A percentile compares a stretch with the other conserved stretches of the same genome.
phyloP scores from a whole-genome alignment of 2,888 invertebrate genomes.

The Chaitophorus viminalis region DNA sequence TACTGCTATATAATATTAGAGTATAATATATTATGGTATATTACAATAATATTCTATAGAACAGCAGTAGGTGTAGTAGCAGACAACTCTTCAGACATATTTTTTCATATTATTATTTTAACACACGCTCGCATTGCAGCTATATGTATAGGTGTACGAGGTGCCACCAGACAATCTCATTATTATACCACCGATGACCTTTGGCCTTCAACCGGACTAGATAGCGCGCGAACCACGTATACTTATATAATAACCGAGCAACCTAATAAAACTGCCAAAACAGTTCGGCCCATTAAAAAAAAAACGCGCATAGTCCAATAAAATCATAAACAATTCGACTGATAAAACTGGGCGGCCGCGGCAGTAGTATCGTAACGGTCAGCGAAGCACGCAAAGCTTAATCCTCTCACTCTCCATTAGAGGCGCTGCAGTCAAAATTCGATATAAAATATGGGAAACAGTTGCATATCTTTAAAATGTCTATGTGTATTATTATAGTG shows the following conservation, averaged over 20 bases:
- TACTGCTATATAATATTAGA: not conserved
- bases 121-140: not conserved
- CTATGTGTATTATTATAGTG: not conserved
- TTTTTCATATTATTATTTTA: no score
- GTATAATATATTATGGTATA: no score
- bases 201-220: constrained; percentile 4
- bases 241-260: not conserved
- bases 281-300: not conserved
- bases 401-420: not conserved
- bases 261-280: constrained; percentile 12
- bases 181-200: not conserved
- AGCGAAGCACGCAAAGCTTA: not conserved
- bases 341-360: not conserved
- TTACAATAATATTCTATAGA: no score
- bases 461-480: not conserved
- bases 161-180: not conserved
- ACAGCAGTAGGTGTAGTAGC: no score
- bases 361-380: no score
- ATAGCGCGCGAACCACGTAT: not conserved
- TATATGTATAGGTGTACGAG: not conserved
- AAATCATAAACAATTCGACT: constrained; percentile 24
- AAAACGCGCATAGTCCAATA: constrained; percentile 16
- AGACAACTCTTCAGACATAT: no score
- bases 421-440: not conserved
- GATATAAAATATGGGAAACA: not conserved